These are phyloP conservation scores for Cololabis saira DNA, from an alignment of 2,113 vertebrate genomes.

Conservation along the genomic window DNA sequence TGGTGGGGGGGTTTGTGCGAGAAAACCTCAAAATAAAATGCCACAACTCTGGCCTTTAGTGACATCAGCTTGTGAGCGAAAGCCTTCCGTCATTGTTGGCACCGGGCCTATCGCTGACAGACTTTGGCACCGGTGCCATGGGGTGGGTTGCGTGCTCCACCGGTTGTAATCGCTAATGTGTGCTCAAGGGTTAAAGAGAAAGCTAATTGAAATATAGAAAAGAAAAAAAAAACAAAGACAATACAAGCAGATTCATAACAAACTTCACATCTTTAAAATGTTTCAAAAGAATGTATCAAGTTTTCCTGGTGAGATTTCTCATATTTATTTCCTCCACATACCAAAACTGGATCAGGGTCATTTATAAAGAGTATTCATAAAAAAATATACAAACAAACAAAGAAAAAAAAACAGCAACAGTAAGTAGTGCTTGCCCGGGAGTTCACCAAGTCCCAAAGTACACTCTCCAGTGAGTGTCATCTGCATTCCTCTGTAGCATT, in stretches of 20 bases:
- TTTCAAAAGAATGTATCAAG: neutral
- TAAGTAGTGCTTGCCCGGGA: slow-evolving; percentile 1
- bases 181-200: slow-evolving; percentile 40
- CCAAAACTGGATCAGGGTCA: too few relatives aligned
- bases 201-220: neutral
- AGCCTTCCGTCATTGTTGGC: slow-evolving; percentile 72
- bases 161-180: slow-evolving; percentile 50
- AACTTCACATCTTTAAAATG: neutral
- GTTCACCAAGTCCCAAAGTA: slow-evolving; percentile 36
- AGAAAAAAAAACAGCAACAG: neutral
- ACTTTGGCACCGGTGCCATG: slow-evolving; percentile 68
- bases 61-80: slow-evolving; percentile 52
- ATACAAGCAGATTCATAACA: neutral
- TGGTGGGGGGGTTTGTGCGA: neutral
- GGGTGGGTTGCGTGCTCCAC: slow-evolving; percentile 38
- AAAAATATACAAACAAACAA: too few relatives aligned
- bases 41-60: slow-evolving; percentile 36
- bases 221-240: too few relatives aligned
- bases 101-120: slow-evolving; percentile 72
- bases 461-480: slow-evolving; percentile 44
- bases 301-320: too few relatives aligned
- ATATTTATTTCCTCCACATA: too few relatives aligned
- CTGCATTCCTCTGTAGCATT: slow-evolving; percentile 57
- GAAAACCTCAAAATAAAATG: neutral
- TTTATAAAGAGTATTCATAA: too few relatives aligned